Base-by-base conservation (phyloP, 2,888 invertebrate species). In the Sinopyrophorus schimmeli region DNA sequence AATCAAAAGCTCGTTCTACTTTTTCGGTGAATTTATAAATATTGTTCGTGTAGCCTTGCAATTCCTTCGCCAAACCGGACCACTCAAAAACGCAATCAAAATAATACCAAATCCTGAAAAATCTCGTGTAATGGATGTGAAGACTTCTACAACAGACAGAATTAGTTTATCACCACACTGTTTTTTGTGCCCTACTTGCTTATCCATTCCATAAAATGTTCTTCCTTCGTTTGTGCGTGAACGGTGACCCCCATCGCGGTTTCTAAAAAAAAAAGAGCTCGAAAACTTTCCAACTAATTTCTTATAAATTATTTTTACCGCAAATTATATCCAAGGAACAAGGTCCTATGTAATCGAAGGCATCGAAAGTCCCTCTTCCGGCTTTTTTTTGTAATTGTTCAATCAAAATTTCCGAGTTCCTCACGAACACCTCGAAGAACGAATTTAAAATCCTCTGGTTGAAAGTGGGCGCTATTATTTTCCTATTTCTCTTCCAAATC, bases 221-320 rank as follows among this genome's bases (percentile, higher is more conserved):
- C 77, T 41, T 82, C 77, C 1, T 75, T 72, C 30, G 76, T 74
- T 61, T 81, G 80, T 0, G 80, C 79, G 42, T 80, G 75, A 66
- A 86, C 78, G 31, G 77, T 75, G 47, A 80, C 77, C 1, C 87
- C 87, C 87, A 88, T 87, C 1, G 86, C 84, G 1, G 86, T 84
- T 68, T 87, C 86, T 83, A 47, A 35, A 62, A 57, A 28, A 17
- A 24, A 16, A 35, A 7, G n/a, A n/a, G n/a, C n/a, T n/a, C n/a
- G n/a, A 18, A 9, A 35, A 5, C 28, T 16, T 28, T 4, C 5
- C 9, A 3, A 5, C 14, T 3, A 7, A 6, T 7, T 27, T 14
- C 3, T 10, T 11, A 27, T 11, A 27, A 27, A 3, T 40, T n/a
- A 12, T 30, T 15, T 18, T 70, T 66, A 83, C 82, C 81, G 63